Evolutionary conservation across 2,888 invertebrate genomes (phyloP).

Genomic region (Agrenia bidenticulata): DNA sequence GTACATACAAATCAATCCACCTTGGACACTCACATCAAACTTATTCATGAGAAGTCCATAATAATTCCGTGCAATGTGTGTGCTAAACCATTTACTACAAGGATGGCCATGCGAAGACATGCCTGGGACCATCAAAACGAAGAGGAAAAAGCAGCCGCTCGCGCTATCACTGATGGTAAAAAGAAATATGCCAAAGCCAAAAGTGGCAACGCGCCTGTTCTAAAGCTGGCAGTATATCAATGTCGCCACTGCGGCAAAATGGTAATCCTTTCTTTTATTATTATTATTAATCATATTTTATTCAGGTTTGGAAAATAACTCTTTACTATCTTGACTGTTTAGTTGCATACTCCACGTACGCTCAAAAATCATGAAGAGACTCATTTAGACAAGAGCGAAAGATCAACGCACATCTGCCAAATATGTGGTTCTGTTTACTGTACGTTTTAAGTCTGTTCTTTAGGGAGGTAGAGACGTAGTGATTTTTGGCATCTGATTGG

Average conservation of each 20-base stretch:
- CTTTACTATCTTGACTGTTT: too few species aligned
- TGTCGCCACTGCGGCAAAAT: too few species aligned
- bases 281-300: too few species aligned
- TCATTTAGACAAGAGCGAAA: slow-evolving; percentile 1
- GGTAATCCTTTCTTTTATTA: too few species aligned
- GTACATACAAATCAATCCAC: neutral
- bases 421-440: slow-evolving; percentile 10
- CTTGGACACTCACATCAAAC: neutral
- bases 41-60: neutral
- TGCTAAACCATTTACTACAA: neutral
- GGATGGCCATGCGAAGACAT: neutral
- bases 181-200: neutral
- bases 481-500: too few species aligned
- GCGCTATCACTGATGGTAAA: slow-evolving; percentile 3
- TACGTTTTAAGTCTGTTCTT: neutral
- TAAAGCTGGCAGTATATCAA: too few species aligned
- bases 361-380: slow-evolving; percentile 13
- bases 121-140: neutral
- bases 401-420: slow-evolving; percentile 9
- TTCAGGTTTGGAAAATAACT: too few species aligned
- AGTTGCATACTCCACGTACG: neutral
- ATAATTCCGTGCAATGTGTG: neutral
- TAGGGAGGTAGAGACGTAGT: too few species aligned
- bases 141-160: slow-evolving; percentile 5
- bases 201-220: too few species aligned